Percentiles rank a stretch among this genome's conserved stretches.
Conservation (phyloP, 2,113 vertebrate genomes). For the Setophaga coronata region DNA sequence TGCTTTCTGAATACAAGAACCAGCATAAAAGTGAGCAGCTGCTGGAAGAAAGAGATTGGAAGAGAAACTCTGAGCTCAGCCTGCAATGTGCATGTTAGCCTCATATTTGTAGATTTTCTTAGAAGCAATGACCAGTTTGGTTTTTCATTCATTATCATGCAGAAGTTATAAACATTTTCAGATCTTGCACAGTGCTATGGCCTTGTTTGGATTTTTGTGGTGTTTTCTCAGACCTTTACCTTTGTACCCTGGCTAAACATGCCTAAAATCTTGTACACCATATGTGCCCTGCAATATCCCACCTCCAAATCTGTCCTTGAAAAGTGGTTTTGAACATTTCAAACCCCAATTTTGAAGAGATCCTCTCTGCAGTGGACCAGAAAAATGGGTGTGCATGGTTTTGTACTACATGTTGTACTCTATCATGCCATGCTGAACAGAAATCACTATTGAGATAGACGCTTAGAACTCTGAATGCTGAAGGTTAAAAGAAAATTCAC, state of each 20-base stretch:
- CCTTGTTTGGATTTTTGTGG: not conserved
- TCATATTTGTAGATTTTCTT: not conserved
- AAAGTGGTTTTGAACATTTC: not conserved
- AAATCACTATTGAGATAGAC: not conserved
- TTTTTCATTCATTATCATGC: not conserved
- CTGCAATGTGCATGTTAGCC: accelerated
- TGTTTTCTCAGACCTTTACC: not conserved
- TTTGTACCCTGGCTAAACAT: not conserved
- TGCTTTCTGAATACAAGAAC: not conserved
- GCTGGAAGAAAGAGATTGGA: not conserved
- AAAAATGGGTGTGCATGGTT: not conserved
- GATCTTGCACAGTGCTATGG: not conserved
- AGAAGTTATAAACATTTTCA: not conserved
- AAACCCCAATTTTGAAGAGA: not conserved
- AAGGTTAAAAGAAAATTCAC: not conserved
- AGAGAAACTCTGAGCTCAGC: not conserved
- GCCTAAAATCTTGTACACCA: not conserved
- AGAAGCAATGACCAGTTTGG: not conserved
- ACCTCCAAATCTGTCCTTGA: not conserved
- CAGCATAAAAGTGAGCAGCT: not conserved
- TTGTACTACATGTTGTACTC: not conserved
- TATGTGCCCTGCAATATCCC: not conserved
- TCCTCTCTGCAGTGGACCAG: not conserved
- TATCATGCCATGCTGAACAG: not conserved
- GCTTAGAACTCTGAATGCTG: not conserved